These are phyloP conservation scores for Popillia japonica DNA, from an alignment of 1,140 invertebrate genomes.

Conservation along the genomic window DNA sequence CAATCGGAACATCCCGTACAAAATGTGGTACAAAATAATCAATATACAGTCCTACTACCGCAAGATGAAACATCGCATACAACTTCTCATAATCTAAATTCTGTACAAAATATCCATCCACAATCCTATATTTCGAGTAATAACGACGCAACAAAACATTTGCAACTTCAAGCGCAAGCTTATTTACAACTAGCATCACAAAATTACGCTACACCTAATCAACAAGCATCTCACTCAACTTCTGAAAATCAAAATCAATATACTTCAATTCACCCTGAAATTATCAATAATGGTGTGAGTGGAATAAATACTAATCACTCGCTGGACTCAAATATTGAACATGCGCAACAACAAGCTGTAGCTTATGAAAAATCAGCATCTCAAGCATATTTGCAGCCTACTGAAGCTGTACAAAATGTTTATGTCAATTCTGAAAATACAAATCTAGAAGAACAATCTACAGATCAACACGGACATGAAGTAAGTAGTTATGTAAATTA, in stretches of 20 bases:
- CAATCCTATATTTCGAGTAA: neutral
- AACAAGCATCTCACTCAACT: neutral
- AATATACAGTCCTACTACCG: neutral
- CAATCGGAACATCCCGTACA: neutral
- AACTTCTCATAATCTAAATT: neutral
- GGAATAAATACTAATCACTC: neutral
- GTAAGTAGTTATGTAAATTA: conserved; percentile 5
- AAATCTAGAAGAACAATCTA: neutral
- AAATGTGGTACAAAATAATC: neutral
- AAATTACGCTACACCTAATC: neutral
- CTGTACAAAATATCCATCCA: neutral
- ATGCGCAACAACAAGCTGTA: neutral
- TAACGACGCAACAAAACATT: neutral
- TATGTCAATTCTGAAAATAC: neutral
- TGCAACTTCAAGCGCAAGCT: neutral
- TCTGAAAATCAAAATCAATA: neutral
- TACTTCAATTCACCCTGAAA: neutral
- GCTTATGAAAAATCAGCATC: neutral
- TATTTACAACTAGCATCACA: neutral
- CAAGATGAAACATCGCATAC: neutral
- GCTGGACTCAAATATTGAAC: neutral
- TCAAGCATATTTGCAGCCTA: neutral
- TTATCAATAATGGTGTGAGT: neutral
- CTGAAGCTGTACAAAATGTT: neutral
- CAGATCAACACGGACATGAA: neutral